Percentiles rank a stretch among this genome's conserved stretches.
Conservation (phyloP, 1,140 invertebrate species). For the Trichonephila inaurata region DNA sequence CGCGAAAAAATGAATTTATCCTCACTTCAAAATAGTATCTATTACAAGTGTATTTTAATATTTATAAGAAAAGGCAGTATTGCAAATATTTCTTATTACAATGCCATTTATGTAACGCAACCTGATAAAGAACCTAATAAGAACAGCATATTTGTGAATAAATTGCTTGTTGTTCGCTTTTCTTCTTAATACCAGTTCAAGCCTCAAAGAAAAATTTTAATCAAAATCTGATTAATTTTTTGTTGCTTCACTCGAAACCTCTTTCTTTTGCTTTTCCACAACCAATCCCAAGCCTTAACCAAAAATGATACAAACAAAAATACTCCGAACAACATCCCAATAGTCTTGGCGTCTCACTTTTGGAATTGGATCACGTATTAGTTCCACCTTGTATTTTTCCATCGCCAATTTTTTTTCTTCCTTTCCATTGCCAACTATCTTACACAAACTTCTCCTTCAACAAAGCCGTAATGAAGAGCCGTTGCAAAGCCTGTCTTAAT, state of each 20-base stretch:
- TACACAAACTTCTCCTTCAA: constrained; percentile 33
- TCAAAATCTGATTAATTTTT: constrained; percentile 2
- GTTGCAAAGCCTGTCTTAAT: constrained; percentile 43
- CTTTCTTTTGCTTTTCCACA: background rate
- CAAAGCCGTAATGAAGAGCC: constrained; percentile 58
- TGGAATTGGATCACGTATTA: constrained; percentile 20
- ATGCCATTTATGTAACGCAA: too few species aligned
- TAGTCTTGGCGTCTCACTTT: background rate
- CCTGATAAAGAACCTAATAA: too few species aligned
- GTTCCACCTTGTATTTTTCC: background rate
- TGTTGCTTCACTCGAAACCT: background rate
- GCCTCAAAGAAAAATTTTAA: background rate
- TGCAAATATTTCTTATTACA: too few species aligned
- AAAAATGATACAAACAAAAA: background rate
- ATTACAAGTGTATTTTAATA: too few species aligned
- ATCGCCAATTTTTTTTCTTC: background rate
- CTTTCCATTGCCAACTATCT: too few species aligned
- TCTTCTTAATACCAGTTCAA: background rate
- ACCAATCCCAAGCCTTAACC: background rate
- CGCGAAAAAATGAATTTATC: too few species aligned
- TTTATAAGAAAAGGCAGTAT: too few species aligned
- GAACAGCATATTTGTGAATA: background rate
- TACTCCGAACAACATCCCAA: background rate
- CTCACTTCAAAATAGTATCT: too few species aligned
- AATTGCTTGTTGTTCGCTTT: background rate